A percentile compares a stretch with the other conserved stretches of the same genome.
These are phyloP conservation scores for Tarsius wallacei DNA, from an alignment of 2,797 vertebrate species.

Conservation along the genomic window DNA sequence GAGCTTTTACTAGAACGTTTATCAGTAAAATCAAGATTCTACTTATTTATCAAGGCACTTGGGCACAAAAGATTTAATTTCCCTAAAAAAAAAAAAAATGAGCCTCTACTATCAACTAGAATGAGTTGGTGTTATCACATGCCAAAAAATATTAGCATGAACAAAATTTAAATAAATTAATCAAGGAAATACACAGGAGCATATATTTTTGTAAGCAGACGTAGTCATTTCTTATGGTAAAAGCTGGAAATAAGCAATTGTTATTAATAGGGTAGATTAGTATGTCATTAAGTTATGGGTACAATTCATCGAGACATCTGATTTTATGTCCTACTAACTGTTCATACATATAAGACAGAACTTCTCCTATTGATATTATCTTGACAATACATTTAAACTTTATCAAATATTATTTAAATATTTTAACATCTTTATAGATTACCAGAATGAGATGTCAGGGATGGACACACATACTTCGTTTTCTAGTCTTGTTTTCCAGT, in stretches of 20 bases:
- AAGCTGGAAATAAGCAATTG: constrained; percentile 41
- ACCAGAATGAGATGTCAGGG: background rate
- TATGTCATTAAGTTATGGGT: background rate
- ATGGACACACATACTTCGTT: background rate
- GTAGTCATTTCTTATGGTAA: constrained; percentile 1
- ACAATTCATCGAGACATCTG: background rate
- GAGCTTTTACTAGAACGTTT: background rate
- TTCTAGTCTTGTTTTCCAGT: background rate
- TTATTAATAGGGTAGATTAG: background rate
- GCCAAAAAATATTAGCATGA: background rate
- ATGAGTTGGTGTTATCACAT: background rate
- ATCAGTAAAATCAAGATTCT: background rate
- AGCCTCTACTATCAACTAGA: background rate
- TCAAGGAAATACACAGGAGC: background rate
- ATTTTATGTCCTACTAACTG: background rate
- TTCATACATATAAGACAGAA: background rate
- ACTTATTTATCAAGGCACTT: constrained; percentile 51
- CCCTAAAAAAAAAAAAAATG: constrained; percentile 17
- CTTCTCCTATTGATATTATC: background rate
- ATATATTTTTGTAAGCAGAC: background rate
- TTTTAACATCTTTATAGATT: constrained; percentile 1
- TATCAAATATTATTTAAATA: constrained; percentile 49
- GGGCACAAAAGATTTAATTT: background rate
- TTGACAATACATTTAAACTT: background rate
- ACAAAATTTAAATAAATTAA: constrained; percentile 16